Conservation (phyloP, 2,113 vertebrate genomes). For the Loxodonta africana region DNA sequence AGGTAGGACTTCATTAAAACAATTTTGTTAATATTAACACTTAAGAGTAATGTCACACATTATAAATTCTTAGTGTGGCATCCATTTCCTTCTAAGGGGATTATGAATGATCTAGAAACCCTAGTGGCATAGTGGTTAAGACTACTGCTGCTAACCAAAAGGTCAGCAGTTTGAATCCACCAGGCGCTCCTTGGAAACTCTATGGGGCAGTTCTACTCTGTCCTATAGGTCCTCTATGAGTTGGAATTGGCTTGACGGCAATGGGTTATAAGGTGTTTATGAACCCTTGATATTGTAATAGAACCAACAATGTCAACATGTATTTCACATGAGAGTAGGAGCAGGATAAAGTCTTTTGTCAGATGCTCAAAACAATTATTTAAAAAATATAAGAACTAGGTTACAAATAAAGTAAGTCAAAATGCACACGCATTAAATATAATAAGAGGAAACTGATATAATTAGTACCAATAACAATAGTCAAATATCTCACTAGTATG, state of each 20-base stretch:
- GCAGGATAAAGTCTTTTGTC: background rate
- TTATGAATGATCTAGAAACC: background rate
- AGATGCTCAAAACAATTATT: background rate
- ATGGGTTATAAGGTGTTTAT: fast-evolving
- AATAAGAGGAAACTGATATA: background rate
- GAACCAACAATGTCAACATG: background rate
- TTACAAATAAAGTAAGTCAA: background rate
- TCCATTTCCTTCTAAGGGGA: background rate
- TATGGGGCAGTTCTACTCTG: too few relatives aligned
- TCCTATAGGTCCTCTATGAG: too few relatives aligned
- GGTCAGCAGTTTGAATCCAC: too few relatives aligned
- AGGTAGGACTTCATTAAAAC: background rate
- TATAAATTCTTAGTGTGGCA: background rate
- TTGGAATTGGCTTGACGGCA: too few relatives aligned
- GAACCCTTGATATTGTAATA: too few relatives aligned
- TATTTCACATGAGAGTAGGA: background rate
- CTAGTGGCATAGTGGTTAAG: too few relatives aligned
- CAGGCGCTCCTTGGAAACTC: too few relatives aligned
- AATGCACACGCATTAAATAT: background rate
- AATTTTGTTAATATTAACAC: background rate
- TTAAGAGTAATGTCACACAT: background rate
- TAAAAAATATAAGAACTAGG: background rate
- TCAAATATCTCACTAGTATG: background rate
- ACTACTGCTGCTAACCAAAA: too few relatives aligned
- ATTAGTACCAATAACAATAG: background rate